Base-by-base conservation (phyloP, 2,797 vertebrate species). In the Scarus forsteni region DNA sequence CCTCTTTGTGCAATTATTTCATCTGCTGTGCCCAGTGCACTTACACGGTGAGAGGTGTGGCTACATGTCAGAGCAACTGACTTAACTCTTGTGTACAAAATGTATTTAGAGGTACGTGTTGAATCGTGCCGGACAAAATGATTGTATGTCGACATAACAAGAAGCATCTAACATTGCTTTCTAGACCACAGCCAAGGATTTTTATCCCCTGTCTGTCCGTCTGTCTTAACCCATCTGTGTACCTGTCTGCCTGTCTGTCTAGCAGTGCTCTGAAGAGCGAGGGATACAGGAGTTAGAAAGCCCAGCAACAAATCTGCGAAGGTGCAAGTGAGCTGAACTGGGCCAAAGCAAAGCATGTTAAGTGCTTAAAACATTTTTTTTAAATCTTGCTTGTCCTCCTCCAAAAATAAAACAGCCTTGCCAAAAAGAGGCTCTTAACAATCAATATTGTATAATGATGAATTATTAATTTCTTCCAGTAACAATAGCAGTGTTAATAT, bases 1-100 rank as follows among this genome's bases (percentile, higher is more conserved):
- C 92, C 92, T 93, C 92, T 93, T 90, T 91, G 92, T 93, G 92
- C 92, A 93, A 90, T 93, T 92, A 91, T 85, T 80, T 89, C 87
- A 92, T 91, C 89, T 60, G 80, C 86, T 61, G 79, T 88, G 92
- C 85, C 58, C 76, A 77, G 90, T 71, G 79, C 80, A 87, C 87
- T 74, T 68, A 87, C 76, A 88, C 70, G 80, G 77, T 80, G 79
- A 89, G 90, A 90, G 88, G 91, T 89, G 74, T 73, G 87, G 89
- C 84, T 79, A 62, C 86, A 85, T 89, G 92, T 91, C 87, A 85
- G 82, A 85, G 84, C 86, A 89, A 86, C 89, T 88, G 85, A 89
- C 83, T 87, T 80, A 73, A 85, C 85, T 82, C 88, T 80, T 85
- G 87, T 92, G 91, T 92, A 92, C 90, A 90, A 88, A 85, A 89